phyloP scores from a whole-genome alignment of 2,113 vertebrate species.

The Hippocampus barbouri region DNA sequence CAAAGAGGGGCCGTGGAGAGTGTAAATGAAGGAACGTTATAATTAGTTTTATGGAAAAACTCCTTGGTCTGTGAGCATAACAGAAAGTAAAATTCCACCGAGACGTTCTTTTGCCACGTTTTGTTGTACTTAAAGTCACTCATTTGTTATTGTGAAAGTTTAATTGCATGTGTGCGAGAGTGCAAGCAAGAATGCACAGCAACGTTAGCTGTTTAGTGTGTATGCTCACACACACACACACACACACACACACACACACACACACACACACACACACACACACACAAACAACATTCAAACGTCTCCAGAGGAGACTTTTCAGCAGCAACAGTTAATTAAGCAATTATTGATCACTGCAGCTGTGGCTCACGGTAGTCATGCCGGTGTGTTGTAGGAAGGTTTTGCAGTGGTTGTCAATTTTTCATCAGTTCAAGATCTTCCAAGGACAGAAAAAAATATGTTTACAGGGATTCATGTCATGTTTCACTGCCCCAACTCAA shows the following conservation, averaged over 20 bases:
- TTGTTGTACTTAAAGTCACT: constrained; percentile 39
- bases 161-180: constrained; percentile 26
- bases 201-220: constrained; percentile 12
- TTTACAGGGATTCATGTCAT: neutral
- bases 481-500: neutral
- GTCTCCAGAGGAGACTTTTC: constrained; percentile 32
- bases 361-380: constrained; percentile 34
- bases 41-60: constrained; percentile 47
- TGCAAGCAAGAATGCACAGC: constrained; percentile 9
- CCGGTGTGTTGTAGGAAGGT: constrained; percentile 19
- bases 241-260: constrained; percentile 4
- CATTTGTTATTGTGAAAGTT: constrained; percentile 33
- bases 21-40: constrained; percentile 41
- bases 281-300: constrained; percentile 17
- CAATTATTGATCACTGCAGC: constrained; percentile 46
- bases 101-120: constrained; percentile 25
- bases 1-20: constrained; percentile 32
- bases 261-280: constrained; percentile 7
- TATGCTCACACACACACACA: neutral
- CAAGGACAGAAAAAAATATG: neutral
- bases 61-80: constrained; percentile 24
- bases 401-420: constrained; percentile 30
- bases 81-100: constrained; percentile 36
- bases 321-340: constrained; percentile 50
- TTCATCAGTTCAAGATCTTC: neutral